Evolutionary conservation across 2,797 vertebrate genomes (phyloP), one percentile per base, ranked within the genome.

Genomic region (Megalops cyprinoides): DNA sequence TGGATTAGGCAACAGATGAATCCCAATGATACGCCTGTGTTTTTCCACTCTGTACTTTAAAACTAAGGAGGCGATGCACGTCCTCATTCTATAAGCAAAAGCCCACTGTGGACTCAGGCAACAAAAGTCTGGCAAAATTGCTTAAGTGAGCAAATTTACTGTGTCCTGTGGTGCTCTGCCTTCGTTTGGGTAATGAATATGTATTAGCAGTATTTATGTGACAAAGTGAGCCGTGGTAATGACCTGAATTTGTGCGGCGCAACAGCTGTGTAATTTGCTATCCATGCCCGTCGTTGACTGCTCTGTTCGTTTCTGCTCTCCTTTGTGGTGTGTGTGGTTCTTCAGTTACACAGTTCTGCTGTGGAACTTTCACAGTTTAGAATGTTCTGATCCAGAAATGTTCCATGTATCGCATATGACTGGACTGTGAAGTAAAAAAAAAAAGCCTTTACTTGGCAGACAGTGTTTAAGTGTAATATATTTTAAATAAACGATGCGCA

Each of bases 401-500:
- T 44, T 44, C 25, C 9, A 31, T 62, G 10, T 25, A 6, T 18
- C 44, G 7, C 10, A n/a, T 20, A 44, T 20, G 2, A n/a, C 37
- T 74, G 25, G 8, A 49, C 23, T 46, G 42, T 5, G 5, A n/a
- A 73, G 9, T 37, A 9, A 69, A 60, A 60, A 1, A 31, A 69
- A 69, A 3, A 39, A 5, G 37, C 34, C 37, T 39, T 14, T 37
- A 20, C 4, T 71, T 39, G 3, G 1, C 34, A 25, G 44, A 28
- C n/a, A n/a, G 42, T 48, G n/a, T 74, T 74, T n/a, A 25, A 74
- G 73, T 74, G 73, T 25, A 6, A 49, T 74, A 49, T 23, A 25
- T n/a, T 49, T 39, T 9, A 49, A 44, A 49, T 49, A 74, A 74
- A 74, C 20, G 4, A 49, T 23, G 18, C 15, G 28, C 48, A 51